Evolutionary conservation across 2,113 vertebrate species (phyloP), one percentile per base, ranked within the genome.

Genomic region (Mus pahari): DNA sequence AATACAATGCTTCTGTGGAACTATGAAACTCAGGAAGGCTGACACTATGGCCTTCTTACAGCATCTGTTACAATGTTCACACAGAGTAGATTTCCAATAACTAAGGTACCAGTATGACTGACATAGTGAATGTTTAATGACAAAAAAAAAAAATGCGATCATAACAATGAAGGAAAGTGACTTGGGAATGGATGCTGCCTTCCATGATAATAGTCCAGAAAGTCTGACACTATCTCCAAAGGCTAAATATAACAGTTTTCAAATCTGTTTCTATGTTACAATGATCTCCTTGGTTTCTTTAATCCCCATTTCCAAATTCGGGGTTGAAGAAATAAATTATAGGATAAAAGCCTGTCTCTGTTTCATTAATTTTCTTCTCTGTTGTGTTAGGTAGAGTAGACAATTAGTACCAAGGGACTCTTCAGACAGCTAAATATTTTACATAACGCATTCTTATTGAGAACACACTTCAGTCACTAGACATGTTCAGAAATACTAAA

Each of bases 401-500:
- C 12, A 77, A 39, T 90, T 90, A 96, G 16, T n/a, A 92, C 50
- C 86, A 88, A 20, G 20, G 9, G 24, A 73, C 39, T 90, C 68
- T 77, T 64, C 50, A 86, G 39, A 70, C 89, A 88, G 39, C 64
- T 45, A n/a, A 86, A 64, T 91, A 86, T n/a, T n/a, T 83, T 82
- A 31, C 31, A 14, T 91, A 58, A 92, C 50, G 91, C 90, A 91
- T 90, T 84, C 22, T 87, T 77, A 42, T 4, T 20, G 39, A 82
- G 79, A 64, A 88, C 71, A 78, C 70, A 93, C 68, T 71, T 92
- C 58, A 82, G 79, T 87, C 89, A 83, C 78, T 42, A 74, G 89
- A 84, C 36, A 96, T 12, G 95, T 74, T 92, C 45, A 82, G 70
- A 94, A 96, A 71, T 58, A 73, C 0, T 94, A 83, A 93, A 81